Percentiles rank a stretch among this genome's conserved stretches.
Evolutionary conservation across 35 echinoderm and acorn worm species (phyloP).

Genomic region (Apostichopus parvimensis): DNA sequence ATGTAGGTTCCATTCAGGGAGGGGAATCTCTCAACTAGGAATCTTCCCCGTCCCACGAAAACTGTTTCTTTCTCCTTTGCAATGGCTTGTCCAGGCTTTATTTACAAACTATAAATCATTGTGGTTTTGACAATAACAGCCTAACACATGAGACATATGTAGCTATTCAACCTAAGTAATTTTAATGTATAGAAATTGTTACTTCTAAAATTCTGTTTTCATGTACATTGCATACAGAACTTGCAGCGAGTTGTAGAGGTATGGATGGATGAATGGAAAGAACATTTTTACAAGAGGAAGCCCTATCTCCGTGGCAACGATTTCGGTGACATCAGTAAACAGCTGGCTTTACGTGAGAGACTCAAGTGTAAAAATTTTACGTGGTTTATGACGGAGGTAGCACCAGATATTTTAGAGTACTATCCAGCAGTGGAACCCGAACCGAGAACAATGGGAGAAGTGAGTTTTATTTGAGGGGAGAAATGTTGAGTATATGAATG

Average conservation of each 20-base stretch:
- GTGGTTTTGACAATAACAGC: too few relatives aligned
- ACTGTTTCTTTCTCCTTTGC: too few relatives aligned
- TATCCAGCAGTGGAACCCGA: slow-evolving; percentile 95
- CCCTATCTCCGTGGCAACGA: slow-evolving; percentile 69
- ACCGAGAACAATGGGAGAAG: slow-evolving; percentile 70
- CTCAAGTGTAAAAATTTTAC: slow-evolving; percentile 96
- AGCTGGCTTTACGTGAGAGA: slow-evolving; percentile 74
- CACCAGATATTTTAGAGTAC: slow-evolving; percentile 95
- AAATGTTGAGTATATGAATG: background rate
- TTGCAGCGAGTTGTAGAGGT: slow-evolving; percentile 91
- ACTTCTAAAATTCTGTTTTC: too few relatives aligned
- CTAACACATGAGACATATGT: too few relatives aligned
- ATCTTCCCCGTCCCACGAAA: too few relatives aligned
- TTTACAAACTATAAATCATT: too few relatives aligned
- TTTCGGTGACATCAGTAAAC: slow-evolving; percentile 96
- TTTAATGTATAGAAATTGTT: too few relatives aligned
- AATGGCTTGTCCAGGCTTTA: too few relatives aligned
- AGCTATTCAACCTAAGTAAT: too few relatives aligned
- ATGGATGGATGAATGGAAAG: slow-evolving; percentile 97
- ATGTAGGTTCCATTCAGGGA: too few relatives aligned
- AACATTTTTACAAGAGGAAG: slow-evolving; percentile 84
- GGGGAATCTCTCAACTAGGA: too few relatives aligned
- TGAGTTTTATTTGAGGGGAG: slow-evolving; percentile 41
- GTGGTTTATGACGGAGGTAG: slow-evolving; percentile 90
- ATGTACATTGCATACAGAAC: slow-evolving; percentile 58